Conservation (phyloP, 2,888 invertebrate species). For the Dryadula phaetusa region DNA sequence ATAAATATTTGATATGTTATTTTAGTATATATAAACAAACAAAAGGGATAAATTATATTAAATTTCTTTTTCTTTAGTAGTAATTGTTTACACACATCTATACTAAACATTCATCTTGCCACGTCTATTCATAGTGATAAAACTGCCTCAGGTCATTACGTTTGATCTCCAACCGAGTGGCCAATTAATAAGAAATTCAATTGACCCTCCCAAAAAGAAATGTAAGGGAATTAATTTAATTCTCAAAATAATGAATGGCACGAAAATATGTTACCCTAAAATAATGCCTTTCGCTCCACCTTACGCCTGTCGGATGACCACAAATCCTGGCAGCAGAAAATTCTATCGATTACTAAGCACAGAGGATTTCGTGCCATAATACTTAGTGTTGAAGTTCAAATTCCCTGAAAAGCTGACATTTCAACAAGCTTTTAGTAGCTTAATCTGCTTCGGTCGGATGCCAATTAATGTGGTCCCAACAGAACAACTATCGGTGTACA, state of each 20-base stretch:
- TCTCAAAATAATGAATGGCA: slow-evolving; percentile 55
- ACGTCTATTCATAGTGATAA: slow-evolving; percentile 6
- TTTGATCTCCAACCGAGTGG: slow-evolving; percentile 4
- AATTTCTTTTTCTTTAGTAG: background rate
- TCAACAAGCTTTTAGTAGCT: slow-evolving; percentile 67
- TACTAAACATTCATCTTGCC: background rate
- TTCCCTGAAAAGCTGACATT: slow-evolving; percentile 55
- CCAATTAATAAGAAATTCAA: slow-evolving; percentile 37
- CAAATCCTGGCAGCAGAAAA: slow-evolving; percentile 54
- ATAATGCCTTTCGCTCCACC: slow-evolving; percentile 65
- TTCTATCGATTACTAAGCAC: slow-evolving; percentile 52
- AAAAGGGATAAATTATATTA: background rate
- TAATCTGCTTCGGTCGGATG: slow-evolving; percentile 76
- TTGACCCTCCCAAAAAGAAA: slow-evolving; percentile 34
- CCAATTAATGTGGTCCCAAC: slow-evolving; percentile 76
- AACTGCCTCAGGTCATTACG: slow-evolving; percentile 15
- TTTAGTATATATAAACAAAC: slow-evolving; percentile 11
- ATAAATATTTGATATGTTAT: slow-evolving; percentile 23
- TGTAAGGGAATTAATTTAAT: slow-evolving; percentile 39
- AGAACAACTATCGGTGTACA: slow-evolving; percentile 55
- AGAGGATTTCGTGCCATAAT: slow-evolving; percentile 56
- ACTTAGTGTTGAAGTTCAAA: slow-evolving; percentile 51
- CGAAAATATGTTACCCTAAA: slow-evolving; percentile 66
- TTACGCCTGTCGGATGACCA: slow-evolving; percentile 59
- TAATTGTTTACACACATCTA: background rate